Evolutionary conservation across 2,888 invertebrate genomes (phyloP), one percentile per base, ranked within the genome.

Genomic region (Gymnoscelis rufifasciata): DNA sequence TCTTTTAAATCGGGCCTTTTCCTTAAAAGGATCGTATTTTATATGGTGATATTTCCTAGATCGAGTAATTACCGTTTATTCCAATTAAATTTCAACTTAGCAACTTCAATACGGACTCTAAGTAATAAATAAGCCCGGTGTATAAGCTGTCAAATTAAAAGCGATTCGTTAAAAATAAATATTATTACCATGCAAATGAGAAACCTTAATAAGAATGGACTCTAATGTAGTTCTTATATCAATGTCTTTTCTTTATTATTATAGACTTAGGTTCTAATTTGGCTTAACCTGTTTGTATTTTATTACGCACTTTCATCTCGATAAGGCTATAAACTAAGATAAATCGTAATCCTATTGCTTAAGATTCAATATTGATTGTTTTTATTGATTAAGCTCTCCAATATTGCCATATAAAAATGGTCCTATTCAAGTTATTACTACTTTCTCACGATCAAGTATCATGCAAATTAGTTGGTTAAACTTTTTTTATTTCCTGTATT

Each of bases 121-220:
- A 14, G 38, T 31, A 46, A 33, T 59, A 56, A 55, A 57, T 46
- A 52, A 43, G 15, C 12, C 27, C 13, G 42, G 44, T 36, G 49
- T 53, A 53, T 50, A 51, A 45, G 49, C 53, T 51, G 54, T 54
- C 52, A 52, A 59, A 57, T 57, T 56, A 59, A 56, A 43, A 48
- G 39, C 44, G 47, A 53, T 55, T 59, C 53, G 53, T 51, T 54
- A 56, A 38, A 52, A 56, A 51, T 50, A 41, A 51, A 52, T 48
- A 51, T 47, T 51, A 60, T 56, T 40, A 47, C 30, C 47, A 48
- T 54, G 56, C 51, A 51, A 58, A 54, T 52, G 51, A 54, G 27
- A 29, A 33, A 13, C 13, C 46, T 36, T 38, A 36, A 39, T 48
- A 49, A 44, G 27, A 44, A 40, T 38, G 33, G 33, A 37, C 33